Evolutionary conservation across 2,888 invertebrate species (phyloP), one percentile per base, ranked within the genome.

Genomic region (Chloromyia formosa): DNA sequence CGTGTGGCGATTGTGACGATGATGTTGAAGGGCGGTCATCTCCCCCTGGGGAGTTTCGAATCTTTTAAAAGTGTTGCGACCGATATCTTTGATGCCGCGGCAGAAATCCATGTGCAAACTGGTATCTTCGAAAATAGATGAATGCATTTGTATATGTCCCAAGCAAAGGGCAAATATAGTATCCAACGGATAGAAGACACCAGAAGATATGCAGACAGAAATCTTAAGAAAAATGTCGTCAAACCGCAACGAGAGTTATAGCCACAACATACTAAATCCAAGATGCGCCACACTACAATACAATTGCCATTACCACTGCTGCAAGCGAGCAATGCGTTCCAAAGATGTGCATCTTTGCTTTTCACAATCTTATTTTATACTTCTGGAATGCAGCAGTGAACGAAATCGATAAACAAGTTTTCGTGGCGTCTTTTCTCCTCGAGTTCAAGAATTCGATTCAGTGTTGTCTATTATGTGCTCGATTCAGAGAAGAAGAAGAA

Each of bases 181-280:
- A 12, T 12, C 12, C 42, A 42, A 54, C 16, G 54, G 56, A n/a
- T n/a, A n/a, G n/a, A 69, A 69, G 56, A 54, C 56, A 54, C 69
- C 69, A 69, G 18, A 54, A 69, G 69, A 69, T 35, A 54, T 54
- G 69, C 69, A 69, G 69, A 54, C 69, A 54, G 35, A 56, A n/a
- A 69, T 69, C 54, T 18, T 69, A 18, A 27, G 69, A 49, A 69
- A 69, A 69, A 69, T 69, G 69, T 69, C 69, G 69, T 69, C 69
- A 68, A 18, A 16, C 16, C 66, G 20, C 12, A 12, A 35, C 14
- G 66, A 23, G 53, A 68, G 49, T 53, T 68, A 68, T 68, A 23
- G 66, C 5, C 23, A 9, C 12, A 12, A 45, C 20, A 64, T 27
- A n/a, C 9, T 16, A 22, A n/a, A 4, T 4, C 23, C n/a, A 54